Conservation (phyloP, 2,113 vertebrate genomes). For the Ictalurus furcatus region DNA sequence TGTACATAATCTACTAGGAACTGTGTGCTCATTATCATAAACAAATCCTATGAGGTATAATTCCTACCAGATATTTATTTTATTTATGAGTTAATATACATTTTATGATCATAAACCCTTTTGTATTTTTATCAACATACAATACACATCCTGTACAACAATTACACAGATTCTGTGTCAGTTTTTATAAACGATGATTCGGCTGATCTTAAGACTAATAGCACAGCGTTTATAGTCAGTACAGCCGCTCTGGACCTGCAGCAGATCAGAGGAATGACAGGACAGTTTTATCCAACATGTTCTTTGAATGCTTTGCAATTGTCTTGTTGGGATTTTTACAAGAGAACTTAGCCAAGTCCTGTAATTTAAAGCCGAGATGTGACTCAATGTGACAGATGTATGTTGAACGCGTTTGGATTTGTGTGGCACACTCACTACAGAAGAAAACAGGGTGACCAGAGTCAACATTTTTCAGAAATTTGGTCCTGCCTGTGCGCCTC, state of each 20-base stretch:
- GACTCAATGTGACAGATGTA: constrained; percentile 97
- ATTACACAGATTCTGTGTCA: constrained; percentile 3
- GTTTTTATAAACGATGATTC: background rate
- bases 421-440: constrained; percentile 96
- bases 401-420: constrained; percentile 94
- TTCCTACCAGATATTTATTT: constrained; percentile 21
- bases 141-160: constrained; percentile 27
- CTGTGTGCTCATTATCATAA: background rate
- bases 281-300: constrained; percentile 81
- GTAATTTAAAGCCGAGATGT: constrained; percentile 94
- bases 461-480: constrained; percentile 98
- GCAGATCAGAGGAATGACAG: constrained; percentile 74
- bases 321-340: constrained; percentile 85
- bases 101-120: background rate
- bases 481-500: constrained; percentile 95
- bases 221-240: constrained; percentile 91
- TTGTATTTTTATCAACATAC: background rate
- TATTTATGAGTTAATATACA: constrained; percentile 1
- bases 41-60: background rate
- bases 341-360: constrained; percentile 93
- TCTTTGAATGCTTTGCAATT: constrained; percentile 85
- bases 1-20: background rate
- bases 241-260: constrained; percentile 81
- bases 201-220: background rate
- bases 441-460: constrained; percentile 96